Conservation (phyloP, 2,797 vertebrate genomes). For the Siniperca undulata region DNA sequence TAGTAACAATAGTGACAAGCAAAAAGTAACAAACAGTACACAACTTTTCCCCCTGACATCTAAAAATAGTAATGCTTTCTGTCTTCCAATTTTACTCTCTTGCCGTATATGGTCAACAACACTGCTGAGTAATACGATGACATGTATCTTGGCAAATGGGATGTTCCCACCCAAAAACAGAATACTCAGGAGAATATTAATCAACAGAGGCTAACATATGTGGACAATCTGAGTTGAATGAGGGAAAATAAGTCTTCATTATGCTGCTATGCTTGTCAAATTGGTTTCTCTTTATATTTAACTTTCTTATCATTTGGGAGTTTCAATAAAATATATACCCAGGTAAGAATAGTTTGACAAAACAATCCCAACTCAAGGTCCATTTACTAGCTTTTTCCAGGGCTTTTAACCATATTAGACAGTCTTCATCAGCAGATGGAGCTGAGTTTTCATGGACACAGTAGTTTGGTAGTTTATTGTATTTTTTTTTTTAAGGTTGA, state of each 20-base stretch:
- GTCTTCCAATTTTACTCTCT: slow-evolving; percentile 27
- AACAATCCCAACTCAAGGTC: background rate
- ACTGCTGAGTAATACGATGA: slow-evolving; percentile 24
- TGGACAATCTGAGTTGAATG: background rate
- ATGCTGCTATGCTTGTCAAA: background rate
- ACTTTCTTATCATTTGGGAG: too few relatives aligned
- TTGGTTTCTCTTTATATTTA: background rate
- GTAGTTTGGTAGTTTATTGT: background rate
- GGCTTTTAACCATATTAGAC: background rate
- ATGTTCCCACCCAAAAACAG: slow-evolving; percentile 21
- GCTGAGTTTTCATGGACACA: background rate
- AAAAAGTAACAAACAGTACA: slow-evolving; percentile 6
- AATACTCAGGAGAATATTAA: background rate
- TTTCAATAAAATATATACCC: background rate
- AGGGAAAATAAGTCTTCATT: background rate
- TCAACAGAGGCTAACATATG: background rate
- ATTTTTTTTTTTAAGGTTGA: background rate
- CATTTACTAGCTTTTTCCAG: background rate
- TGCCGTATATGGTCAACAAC: slow-evolving; percentile 46
- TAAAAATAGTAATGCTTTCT: slow-evolving; percentile 48
- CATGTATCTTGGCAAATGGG: slow-evolving; percentile 1
- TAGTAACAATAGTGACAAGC: slow-evolving; percentile 8
- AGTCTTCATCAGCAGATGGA: background rate
- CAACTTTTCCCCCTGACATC: slow-evolving; percentile 37
- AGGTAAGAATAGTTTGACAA: background rate